Evolutionary conservation across 2,113 vertebrate genomes (phyloP), one percentile per base, ranked within the genome.

Genomic region (Cinclus cinclus): DNA sequence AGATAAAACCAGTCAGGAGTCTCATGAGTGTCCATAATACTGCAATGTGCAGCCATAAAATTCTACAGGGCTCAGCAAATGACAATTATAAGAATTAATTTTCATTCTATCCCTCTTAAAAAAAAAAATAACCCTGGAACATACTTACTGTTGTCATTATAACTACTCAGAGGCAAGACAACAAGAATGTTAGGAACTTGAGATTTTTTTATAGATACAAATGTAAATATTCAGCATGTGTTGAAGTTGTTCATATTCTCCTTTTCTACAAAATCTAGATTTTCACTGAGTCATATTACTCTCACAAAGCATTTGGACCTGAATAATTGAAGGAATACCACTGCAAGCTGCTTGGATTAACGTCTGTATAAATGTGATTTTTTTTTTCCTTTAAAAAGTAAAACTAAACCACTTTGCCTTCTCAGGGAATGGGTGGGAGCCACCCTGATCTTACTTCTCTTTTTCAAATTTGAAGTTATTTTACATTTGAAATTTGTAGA

Each of bases 1-100:
- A 98, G 97, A 98, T 97, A 97, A 97, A 98, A 95, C 95, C 97
- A 97, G 96, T 92, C 92, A 98, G 96, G 91, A 98, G 96, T 98
- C 98, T 98, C 98, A 75, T 94, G 96, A 98, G 97, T 97, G 96
- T 97, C 96, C 58, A 44, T 81, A 92, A 94, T 68, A 70, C 37
- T 95, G 90, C 96, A 96, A 96, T 92, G 83, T 92, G 90, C 94
- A 95, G 95, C 94, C 95, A 98, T 98, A 98, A 98, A 98, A 98
- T 97, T 95, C 94, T 94, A 97, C 83, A 94, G 91, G 71, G 87
- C 93, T 98, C 91, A 96, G 94, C 91, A 97, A 97, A 97, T 89
- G 91, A 98, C 58, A 74, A 95, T 80, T 47, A 89, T 82, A 92
- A 85, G 94, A 97, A 97, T 93, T 95, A 87, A 96, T 97, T 96